Base-by-base conservation (phyloP, 2,113 vertebrate species). In the Heterochromis multidens region DNA sequence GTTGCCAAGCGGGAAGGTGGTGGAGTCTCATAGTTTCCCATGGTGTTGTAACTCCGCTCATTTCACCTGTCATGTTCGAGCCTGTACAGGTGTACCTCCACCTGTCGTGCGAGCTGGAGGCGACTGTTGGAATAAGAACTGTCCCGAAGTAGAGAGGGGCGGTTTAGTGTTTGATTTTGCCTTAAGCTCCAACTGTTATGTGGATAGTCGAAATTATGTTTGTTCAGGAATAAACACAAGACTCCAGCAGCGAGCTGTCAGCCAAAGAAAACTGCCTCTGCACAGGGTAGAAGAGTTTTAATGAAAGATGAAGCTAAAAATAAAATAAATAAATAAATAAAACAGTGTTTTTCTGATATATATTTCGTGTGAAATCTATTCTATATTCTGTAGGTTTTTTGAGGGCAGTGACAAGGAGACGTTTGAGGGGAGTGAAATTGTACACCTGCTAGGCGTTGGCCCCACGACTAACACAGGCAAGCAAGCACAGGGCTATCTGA, bases 391-490 rank as follows among this genome's bases (percentile, higher is more conserved):
- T 72, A 1, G 63, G 11, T 57, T 31, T 74, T 49, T 94, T 87
- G 62, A 91, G 88, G 86, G 31, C 54, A 92, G 61, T 78, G 87
- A 87, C 90, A 86, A 88, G 84, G 89, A 95, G 93, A 94, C 78
- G 81, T 93, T 94, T 91, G 90, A 95, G 91, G 89, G 86, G 86
- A 93, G 88, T 96, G 96, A 96, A 97, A 97, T 83, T 81, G 92
- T 95, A 96, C 96, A 96, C 96, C 96, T 94, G 91, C 3, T 94
- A 97, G 96, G 96, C 95, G 96, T 97, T 97, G 96, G 93, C 96
- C 90, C 84, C n/a, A 84, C 88, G 85, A 88, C 92, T 90, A 77
- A 91, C 87, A 87, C 77, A 91, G 91, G 95, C 93, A 94, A 92
- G 93, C 94, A 94, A 93, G 88, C 80, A 79, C 76, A 52, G 79